Percentiles rank a stretch among this genome's conserved stretches.
Conservation (phyloP, 2,888 invertebrate genomes). For the Phania funesta region DNA sequence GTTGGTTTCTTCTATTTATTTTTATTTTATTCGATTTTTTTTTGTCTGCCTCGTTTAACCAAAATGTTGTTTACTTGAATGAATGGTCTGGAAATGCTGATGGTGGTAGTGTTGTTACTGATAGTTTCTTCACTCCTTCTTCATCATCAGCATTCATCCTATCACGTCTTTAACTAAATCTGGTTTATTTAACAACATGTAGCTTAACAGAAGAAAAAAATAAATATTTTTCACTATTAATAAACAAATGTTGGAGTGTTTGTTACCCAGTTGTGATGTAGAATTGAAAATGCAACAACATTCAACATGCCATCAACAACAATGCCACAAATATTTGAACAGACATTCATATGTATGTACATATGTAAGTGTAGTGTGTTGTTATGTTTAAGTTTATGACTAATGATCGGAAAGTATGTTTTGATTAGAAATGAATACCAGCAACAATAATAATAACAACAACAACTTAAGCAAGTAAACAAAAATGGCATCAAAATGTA, state of each 20-base stretch:
- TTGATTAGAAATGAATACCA: constrained; percentile 58
- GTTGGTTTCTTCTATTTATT: constrained; percentile 55
- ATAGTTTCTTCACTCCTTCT: constrained; percentile 56
- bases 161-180: constrained; percentile 56
- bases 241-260: constrained; percentile 40
- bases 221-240: constrained; percentile 47
- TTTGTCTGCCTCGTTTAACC: constrained; percentile 3
- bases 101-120: constrained; percentile 33
- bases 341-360: not conserved
- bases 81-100: constrained; percentile 6
- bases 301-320: constrained; percentile 24
- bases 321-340: constrained; percentile 23
- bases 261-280: constrained; percentile 29
- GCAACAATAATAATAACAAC: not conserved
- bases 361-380: constrained; percentile 32
- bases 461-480: not conserved
- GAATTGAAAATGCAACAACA: constrained; percentile 36
- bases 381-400: constrained; percentile 66
- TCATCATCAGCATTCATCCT: constrained; percentile 17
- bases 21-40: not conserved
- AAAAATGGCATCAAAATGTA: not conserved
- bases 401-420: constrained; percentile 65
- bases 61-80: constrained; percentile 35
- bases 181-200: constrained; percentile 61
- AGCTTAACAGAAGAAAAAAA: constrained; percentile 21